A percentile compares a stretch with the other conserved stretches of the same genome.
Conservation (phyloP, 2,113 vertebrate species). For the Entosphenus tridentatus region DNA sequence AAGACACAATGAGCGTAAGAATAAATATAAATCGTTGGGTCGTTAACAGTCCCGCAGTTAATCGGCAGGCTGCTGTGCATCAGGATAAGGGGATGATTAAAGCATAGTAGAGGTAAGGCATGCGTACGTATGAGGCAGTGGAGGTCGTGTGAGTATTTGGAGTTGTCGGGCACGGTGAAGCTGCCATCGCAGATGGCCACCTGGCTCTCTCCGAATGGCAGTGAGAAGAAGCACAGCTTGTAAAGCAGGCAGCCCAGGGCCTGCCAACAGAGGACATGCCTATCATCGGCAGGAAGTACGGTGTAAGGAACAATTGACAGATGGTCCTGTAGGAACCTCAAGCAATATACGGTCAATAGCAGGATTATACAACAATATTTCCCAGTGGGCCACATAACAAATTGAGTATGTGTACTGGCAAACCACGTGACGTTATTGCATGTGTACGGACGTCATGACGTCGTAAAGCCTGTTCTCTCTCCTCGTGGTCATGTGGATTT, state of each 20-base stretch:
- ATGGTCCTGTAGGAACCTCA: no score
- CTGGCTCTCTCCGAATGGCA: constrained; percentile 96
- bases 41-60: neutral
- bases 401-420: no score
- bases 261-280: constrained; percentile 20
- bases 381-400: no score
- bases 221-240: constrained; percentile 92
- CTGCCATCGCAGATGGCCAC: constrained; percentile 91
- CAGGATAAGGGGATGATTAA: neutral
- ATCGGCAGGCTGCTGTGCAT: neutral
- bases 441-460: no score
- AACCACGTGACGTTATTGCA: no score
- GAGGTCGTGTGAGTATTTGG: constrained; percentile 52
- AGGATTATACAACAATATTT: no score
- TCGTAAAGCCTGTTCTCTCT: no score
- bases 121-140: constrained; percentile 89
- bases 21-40: neutral
- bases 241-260: constrained; percentile 94
- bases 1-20: neutral
- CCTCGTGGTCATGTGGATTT: no score
- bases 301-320: no score
- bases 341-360: no score
- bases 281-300: no score
- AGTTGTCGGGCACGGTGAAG: constrained; percentile 76
- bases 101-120: neutral